Evolutionary conservation across 2,888 invertebrate species (phyloP), one percentile per base, ranked within the genome.

Genomic region (Allophyes oxyacanthae): DNA sequence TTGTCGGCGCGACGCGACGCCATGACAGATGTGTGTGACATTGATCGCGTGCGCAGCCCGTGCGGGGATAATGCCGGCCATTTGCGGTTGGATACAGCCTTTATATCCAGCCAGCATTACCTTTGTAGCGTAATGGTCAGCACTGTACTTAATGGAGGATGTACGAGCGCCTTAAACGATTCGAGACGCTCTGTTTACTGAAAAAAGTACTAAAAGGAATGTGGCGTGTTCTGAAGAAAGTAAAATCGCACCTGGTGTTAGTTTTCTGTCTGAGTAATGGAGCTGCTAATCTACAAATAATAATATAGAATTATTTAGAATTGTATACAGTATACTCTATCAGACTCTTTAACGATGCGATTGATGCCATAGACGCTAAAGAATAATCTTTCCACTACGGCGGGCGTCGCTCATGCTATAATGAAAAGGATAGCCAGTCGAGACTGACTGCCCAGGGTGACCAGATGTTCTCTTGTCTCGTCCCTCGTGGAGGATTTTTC

Each of bases 81-180:
- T 90, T 91, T 90, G 91, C 79, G 91, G 91, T 90, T 82, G 65
- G 83, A 80, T 79, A 84, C 73, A 63, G 57, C 62, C 72, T 20
- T 75, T 75, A 69, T 73, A 81, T 81, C 78, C 60, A 28, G 63
- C 70, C 60, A 43, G 66, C 62, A 62, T 63, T 77, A 75, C 77
- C 69, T 79, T 75, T 66, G 64, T 72, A 67, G 60, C 65, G 69
- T 79, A 79, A 82, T 82, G 72, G 56, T 49, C 70, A 69, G 66
- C 59, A 56, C 70, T 75, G 70, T 70, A 75, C 65, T 58, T 79
- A 77, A 79, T 81, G 68, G 75, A 64, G 64, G 67, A 72, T 64
- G 55, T 70, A 50, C 54, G 54, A 68, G 60, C 14, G 26, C 64
- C 53, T 75, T 70, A 71, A 64, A 55, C 59, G 66, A 75, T 72